These are phyloP conservation scores for Leptobrachium leishanense DNA, from an alignment of 2,113 vertebrate genomes.

Conservation along the genomic window DNA sequence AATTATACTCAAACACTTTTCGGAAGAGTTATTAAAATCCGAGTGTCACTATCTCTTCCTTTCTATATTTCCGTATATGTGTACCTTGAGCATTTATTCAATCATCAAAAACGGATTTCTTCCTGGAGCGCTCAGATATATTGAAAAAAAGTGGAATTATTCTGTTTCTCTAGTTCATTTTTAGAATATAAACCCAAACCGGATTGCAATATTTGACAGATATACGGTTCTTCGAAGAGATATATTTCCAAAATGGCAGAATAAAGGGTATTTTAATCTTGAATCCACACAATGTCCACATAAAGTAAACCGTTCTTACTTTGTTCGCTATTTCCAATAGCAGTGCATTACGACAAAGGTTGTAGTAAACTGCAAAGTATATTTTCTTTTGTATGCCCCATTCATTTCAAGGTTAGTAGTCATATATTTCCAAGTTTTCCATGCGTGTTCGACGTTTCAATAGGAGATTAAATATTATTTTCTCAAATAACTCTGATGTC, in stretches of 20 bases:
- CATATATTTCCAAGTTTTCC: slow-evolving; percentile 1
- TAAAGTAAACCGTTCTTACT: slow-evolving; percentile 55
- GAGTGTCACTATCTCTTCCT: slow-evolving; percentile 65
- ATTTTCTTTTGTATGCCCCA: not conserved
- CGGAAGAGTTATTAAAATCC: slow-evolving; percentile 70
- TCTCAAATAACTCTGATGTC: not conserved
- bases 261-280: slow-evolving; percentile 64
- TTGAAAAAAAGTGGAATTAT: slow-evolving; percentile 70
- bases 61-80: slow-evolving; percentile 69
- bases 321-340: slow-evolving; percentile 42
- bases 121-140: slow-evolving; percentile 68
- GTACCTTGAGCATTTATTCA: slow-evolving; percentile 71
- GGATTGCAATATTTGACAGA: slow-evolving; percentile 67
- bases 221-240: slow-evolving; percentile 65
- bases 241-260: slow-evolving; percentile 64
- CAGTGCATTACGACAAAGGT: slow-evolving; percentile 45
- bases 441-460: not conserved
- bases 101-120: slow-evolving; percentile 61
- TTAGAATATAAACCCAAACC: slow-evolving; percentile 65
- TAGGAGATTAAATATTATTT: too few species aligned
- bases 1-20: slow-evolving; percentile 56
- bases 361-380: slow-evolving; percentile 32
- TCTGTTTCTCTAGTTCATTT: slow-evolving; percentile 70
- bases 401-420: slow-evolving; percentile 23
- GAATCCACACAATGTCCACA: slow-evolving; percentile 51